These are phyloP conservation scores for Sterrhoptilus dennistouni DNA, from an alignment of 2,113 vertebrate species.

Conservation along the genomic window DNA sequence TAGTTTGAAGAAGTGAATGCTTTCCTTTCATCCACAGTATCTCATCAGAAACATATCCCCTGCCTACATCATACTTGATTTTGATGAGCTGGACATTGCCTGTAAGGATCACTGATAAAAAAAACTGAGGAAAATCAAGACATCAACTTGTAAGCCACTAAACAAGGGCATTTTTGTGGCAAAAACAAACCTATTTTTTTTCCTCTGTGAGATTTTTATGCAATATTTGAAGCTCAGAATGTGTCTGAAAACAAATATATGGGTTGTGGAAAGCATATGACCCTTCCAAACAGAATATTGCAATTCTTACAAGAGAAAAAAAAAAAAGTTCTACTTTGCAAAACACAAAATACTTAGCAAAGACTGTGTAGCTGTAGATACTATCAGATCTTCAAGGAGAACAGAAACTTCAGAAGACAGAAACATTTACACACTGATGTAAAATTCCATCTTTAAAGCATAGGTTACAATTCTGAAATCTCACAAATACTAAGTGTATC, in stretches of 20 bases:
- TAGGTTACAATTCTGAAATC: not conserved
- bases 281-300: not conserved
- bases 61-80: not conserved
- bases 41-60: not conserved
- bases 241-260: not conserved
- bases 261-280: not conserved
- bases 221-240: not conserved
- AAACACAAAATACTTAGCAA: not conserved
- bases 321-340: not conserved
- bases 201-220: not conserved
- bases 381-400: not conserved
- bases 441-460: not conserved
- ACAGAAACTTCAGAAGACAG: not conserved
- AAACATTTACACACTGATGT: not conserved
- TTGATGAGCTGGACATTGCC: not conserved
- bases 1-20: not conserved
- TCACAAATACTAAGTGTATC: not conserved
- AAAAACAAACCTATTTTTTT: not conserved
- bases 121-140: not conserved
- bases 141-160: not conserved
- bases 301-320: not conserved
- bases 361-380: not conserved
- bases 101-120: not conserved
- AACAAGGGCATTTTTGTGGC: not conserved
- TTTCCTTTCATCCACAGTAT: not conserved